Evolutionary conservation across 2,888 invertebrate genomes (phyloP).

Genomic region (Melanostoma mellinum): DNA sequence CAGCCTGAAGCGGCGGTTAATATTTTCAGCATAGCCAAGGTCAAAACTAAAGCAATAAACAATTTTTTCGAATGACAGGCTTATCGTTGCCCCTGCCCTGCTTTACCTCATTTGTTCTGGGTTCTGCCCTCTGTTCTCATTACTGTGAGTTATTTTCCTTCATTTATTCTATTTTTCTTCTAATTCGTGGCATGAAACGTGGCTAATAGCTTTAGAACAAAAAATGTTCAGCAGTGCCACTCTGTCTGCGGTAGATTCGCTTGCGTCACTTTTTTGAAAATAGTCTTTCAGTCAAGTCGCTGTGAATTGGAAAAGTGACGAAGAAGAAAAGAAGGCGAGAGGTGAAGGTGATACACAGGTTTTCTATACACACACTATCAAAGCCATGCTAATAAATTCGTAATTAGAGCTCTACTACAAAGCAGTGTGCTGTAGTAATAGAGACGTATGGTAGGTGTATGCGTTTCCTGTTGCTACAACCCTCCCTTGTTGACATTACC

Average conservation of each 20-base stretch:
- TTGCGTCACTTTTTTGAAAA: conserved; percentile 65
- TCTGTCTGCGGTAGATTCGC: conserved; percentile 62
- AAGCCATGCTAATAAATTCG: conserved; percentile 43
- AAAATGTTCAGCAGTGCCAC: conserved; percentile 53
- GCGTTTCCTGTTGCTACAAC: not conserved
- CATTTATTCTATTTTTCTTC: conserved; percentile 21
- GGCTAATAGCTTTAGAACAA: conserved; percentile 10
- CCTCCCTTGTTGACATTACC: conserved; percentile 52
- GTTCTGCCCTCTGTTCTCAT: conserved; percentile 26
- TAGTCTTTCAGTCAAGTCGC: conserved; percentile 38
- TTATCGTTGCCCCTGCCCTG: conserved; percentile 7
- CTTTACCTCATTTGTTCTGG: conserved; percentile 15
- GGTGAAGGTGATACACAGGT: conserved; percentile 35
- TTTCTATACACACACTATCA: not conserved
- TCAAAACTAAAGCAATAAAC: conserved; percentile 57
- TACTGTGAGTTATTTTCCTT: conserved; percentile 32
- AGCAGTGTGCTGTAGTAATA: conserved; percentile 11
- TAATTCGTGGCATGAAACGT: conserved; percentile 39
- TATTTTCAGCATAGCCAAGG: conserved; percentile 53
- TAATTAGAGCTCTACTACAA: conserved; percentile 63
- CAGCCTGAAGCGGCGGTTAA: conserved; percentile 62
- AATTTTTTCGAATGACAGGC: conserved; percentile 53
- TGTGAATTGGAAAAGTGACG: not conserved
- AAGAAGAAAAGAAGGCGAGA: not conserved
- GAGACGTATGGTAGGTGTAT: not conserved